Conservation (phyloP, 2,113 vertebrate species). For the Peromyscus leucopus region DNA sequence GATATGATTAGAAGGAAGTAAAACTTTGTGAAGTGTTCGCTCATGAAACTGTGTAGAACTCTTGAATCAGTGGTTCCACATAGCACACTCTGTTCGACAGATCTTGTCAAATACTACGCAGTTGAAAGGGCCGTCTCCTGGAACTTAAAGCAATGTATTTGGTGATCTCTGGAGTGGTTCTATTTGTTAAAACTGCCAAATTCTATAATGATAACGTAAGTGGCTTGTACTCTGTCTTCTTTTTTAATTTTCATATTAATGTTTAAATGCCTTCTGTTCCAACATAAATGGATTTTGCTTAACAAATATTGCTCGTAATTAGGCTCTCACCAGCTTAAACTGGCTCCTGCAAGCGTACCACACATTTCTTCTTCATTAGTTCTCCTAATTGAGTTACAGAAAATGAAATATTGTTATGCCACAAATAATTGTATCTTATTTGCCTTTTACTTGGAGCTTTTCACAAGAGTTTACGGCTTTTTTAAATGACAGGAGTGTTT, state of each 20-base stretch:
- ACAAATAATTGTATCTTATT: conserved; percentile 52
- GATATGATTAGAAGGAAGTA: conserved; percentile 10
- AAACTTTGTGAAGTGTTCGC: conserved; percentile 47
- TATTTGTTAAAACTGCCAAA: conserved; percentile 79
- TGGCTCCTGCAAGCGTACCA: conserved; percentile 66
- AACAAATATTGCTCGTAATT: conserved; percentile 78
- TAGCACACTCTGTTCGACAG: conserved; percentile 60
- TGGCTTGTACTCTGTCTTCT: conserved; percentile 73
- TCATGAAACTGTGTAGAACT: conserved; percentile 52
- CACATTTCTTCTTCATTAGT: conserved; percentile 76
- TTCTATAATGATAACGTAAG: conserved; percentile 78
- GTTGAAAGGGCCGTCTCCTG: conserved; percentile 36
- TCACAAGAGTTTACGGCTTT: conserved; percentile 29
- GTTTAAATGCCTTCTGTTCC: conserved; percentile 78
- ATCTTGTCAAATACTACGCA: conserved; percentile 48
- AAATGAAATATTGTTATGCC: conserved; percentile 69
- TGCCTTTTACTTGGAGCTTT: conserved; percentile 51
- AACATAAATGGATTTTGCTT: conserved; percentile 81
- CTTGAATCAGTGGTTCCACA: conserved; percentile 65
- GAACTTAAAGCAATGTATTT: conserved; percentile 72
- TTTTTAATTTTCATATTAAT: conserved; percentile 79
- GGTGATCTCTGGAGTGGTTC: conserved; percentile 71
- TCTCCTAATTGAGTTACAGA: conserved; percentile 78
- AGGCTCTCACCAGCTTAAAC: conserved; percentile 75
- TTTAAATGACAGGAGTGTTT: conserved; percentile 8